Percentiles rank a stretch among this genome's conserved stretches.
These are phyloP conservation scores for Neotoma lepida DNA, from an alignment of 2,113 vertebrate genomes.

Conservation along the genomic window DNA sequence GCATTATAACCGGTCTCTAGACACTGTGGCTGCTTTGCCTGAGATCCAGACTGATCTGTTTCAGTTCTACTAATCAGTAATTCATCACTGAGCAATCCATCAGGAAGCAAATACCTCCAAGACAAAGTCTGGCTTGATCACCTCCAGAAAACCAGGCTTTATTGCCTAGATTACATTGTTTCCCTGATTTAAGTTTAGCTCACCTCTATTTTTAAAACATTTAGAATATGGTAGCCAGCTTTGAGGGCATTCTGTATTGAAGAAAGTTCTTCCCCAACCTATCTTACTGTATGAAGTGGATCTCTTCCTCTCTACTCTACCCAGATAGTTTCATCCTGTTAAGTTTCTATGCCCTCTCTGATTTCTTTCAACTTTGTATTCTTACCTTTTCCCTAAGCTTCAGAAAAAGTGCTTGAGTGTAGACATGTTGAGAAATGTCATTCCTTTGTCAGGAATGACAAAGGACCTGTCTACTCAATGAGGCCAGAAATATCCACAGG, in stretches of 20 bases:
- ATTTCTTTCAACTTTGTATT: background rate
- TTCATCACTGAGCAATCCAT: constrained; percentile 13
- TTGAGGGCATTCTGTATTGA: constrained; percentile 28
- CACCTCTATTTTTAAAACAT: constrained; percentile 18
- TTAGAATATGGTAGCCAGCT: constrained; percentile 12
- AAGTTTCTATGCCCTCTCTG: background rate
- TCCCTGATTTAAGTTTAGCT: background rate
- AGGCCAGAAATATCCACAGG: no score
- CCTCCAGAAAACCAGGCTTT: constrained; percentile 21
- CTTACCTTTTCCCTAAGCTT: background rate
- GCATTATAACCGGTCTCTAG: background rate
- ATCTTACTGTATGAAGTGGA: constrained; percentile 25
- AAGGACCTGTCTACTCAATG: no score
- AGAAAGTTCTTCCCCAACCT: background rate
- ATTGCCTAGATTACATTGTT: background rate
- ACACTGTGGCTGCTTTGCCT: background rate
- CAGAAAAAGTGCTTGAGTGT: no score
- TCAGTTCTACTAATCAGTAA: background rate
- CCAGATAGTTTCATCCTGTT: constrained; percentile 1
- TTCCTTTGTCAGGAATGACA: no score
- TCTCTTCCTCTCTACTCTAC: constrained; percentile 4
- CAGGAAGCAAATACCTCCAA: background rate
- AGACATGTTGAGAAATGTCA: no score
- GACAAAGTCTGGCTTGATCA: constrained; percentile 30
- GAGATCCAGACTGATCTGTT: background rate